Base-by-base conservation (phyloP, 2,113 vertebrate species). In the Elephas maximus region DNA sequence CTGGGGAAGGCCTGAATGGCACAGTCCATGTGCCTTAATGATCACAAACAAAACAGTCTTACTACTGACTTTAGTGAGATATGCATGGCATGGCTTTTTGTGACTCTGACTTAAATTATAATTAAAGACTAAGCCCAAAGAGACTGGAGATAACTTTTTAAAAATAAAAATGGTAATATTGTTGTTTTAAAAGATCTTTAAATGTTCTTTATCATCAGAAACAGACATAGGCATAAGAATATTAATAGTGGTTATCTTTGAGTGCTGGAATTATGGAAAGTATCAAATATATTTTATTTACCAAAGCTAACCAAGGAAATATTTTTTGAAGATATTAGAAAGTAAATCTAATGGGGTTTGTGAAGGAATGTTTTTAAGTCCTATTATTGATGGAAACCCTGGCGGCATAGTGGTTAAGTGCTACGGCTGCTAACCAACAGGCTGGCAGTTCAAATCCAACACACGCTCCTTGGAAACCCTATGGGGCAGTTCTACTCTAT, bases 261-360 rank as follows among this genome's bases (percentile, higher is more conserved):
- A 3, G 28, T 81, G 8, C 26, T 88, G 28, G 30, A 93, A 85
- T 82, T 73, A 82, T 67, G 26, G 51, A 77, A 96, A 93, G 45
- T 41, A 87, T 41, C 21, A 76, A 87, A 92, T 94, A 88, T 44
- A 97, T 79, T 88, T 93, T 94, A 45, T 82, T 91, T 96, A 87
- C 37, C 45, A 85, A 94, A 97, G 44, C 53, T 90, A 86, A 97
- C 48, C 79, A 93, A 95, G 67, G n/a, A 95, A 93, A 88, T 90
- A 90, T 82, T 86, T 86, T 96, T 76, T 81, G 76, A 96, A 93
- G 74, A 92, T 74, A 81, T 33, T 15, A 94, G 48, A 88, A 96
- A 91, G 14, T 69, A 84, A 93, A 93, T 69, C 17, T 73, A 73
- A 95, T 26, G 6, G 6, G 63, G 90, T 96, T 79, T 91, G 17